Base-by-base conservation (phyloP, 2,888 invertebrate genomes). In the Drosophila diplacantha region DNA sequence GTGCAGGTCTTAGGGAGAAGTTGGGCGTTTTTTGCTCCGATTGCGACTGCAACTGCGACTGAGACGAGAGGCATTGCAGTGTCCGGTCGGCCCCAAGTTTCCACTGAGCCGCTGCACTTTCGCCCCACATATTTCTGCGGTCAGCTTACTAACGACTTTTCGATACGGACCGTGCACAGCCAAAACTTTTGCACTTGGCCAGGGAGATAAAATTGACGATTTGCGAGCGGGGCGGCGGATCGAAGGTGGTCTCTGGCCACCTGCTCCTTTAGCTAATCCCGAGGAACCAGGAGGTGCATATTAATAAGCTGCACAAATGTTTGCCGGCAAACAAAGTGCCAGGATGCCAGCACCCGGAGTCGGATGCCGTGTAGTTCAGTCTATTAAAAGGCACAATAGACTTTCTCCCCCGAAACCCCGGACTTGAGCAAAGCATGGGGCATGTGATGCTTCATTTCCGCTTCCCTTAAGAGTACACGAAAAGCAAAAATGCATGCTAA, bases 81-180 rank as follows among this genome's bases (percentile, higher is more conserved):
- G 54, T 8, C 47, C 66, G 63, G 54, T 55, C 49, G 44, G 58
- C 38, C 38, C 34, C 38, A 60, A 51, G 61, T 68, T 66, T 67
- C 37, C 39, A 9, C 46, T 32, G 67, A 56, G 68, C 43, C 24
- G 34, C 49, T 62, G 54, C 56, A 35, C 52, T 38, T 41, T 51
- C 38, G 55, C 22, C 34, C 59, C 65, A 41, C 71, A 58, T 70
- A 56, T 56, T 65, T 69, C 60, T 79, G 80, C 59, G 76, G 77
- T 80, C 77, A 80, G 82, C 83, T 82, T 77, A 80, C 82, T 77
- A 82, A 70, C 75, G 78, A 77, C 75, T 82, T 77, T 80, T 74
- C 77, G 75, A 82, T 82, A 77, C 68, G 70, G 38, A 69, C 61
- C 69, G 62, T 34, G 53, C 29, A 52, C 63, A 39, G 52, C 37